Evolutionary conservation across 2,888 invertebrate species (phyloP), one percentile per base, ranked within the genome.

Genomic region (Galerucella pusilla): DNA sequence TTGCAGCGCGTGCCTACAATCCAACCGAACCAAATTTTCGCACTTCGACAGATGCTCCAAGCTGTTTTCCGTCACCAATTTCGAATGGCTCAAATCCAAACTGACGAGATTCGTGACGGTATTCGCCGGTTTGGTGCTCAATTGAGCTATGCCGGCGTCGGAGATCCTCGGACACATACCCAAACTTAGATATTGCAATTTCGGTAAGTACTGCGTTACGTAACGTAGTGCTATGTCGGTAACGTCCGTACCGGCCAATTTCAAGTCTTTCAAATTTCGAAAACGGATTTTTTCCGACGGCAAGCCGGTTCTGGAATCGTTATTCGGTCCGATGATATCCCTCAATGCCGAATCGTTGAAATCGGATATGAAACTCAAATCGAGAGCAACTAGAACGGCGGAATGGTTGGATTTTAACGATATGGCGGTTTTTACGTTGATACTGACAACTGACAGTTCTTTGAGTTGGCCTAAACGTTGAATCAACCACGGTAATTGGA

Each of bases 401-500:
- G 84, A 85, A 71, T 93, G 91, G 78, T 94, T 94, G 11, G 94
- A 94, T 80, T 95, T 92, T 46, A 97, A 89, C 0, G 96, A 96
- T 52, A 94, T 90, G 14, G 96, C 93, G 2, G 94, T 73, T 88
- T 92, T 94, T 83, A 96, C 88, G 83, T 92, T 91, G 82, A 94
- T 91, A 59, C 94, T 94, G 72, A 94, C 94, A 54, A 98, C 88
- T 2, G 94, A 94, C 14, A 98, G 89, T 74, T 93, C 92, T 77
- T 94, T 93, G 25, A 97, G 89, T 10, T 95, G 94, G 0, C 97
- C 96, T 75, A 97, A 88, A 14, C 97, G 91, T 14, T 93, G 93
- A 35, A 97, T 91, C n/a, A 98, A 88, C 98, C 98, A 98, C 0
- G 93, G 92, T n/a, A 98, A 89, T 86, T 98, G 97, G 70, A 94